Conservation (phyloP, 2,888 invertebrate genomes). For the Griposia aprilina region DNA sequence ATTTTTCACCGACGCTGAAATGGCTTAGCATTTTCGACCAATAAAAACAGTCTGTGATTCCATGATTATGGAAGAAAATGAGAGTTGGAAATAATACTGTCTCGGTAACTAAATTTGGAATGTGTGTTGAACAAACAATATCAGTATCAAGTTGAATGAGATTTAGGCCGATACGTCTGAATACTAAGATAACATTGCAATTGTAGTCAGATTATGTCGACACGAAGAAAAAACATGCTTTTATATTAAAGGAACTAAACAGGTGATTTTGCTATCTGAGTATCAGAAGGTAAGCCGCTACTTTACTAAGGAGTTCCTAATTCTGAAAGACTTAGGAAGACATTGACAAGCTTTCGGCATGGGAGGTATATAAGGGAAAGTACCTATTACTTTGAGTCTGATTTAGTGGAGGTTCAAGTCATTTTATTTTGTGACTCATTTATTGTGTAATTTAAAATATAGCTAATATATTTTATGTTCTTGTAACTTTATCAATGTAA, state of each 20-base stretch:
- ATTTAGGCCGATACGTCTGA: conserved; percentile 40
- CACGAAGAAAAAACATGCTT: not conserved
- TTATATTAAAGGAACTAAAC: not conserved
- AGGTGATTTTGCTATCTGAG: not conserved
- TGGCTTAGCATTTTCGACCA: not conserved
- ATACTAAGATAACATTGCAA: conserved; percentile 38
- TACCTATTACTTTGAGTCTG: too few relatives aligned
- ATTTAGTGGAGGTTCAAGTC: too few relatives aligned
- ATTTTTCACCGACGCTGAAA: not conserved
- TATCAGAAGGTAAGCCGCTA: not conserved
- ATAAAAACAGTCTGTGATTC: conserved; percentile 1
- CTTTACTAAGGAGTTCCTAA: too few relatives aligned
- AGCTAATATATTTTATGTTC: not conserved
- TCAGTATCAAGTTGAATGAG: conserved; percentile 12
- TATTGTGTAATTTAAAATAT: not conserved
- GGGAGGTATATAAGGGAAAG: not conserved
- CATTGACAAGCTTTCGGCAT: not conserved
- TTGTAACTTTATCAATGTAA: too few relatives aligned
- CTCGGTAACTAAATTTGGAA: conserved; percentile 12
- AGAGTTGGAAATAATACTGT: not conserved
- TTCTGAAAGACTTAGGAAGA: not conserved
- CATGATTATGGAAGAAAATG: not conserved
- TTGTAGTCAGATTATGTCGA: conserved; percentile 18
- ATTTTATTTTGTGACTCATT: not conserved
- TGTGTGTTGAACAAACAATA: conserved; percentile 21